These are phyloP conservation scores for Poecilia latipinna DNA, from an alignment of 2,113 vertebrate genomes.

Conservation along the genomic window DNA sequence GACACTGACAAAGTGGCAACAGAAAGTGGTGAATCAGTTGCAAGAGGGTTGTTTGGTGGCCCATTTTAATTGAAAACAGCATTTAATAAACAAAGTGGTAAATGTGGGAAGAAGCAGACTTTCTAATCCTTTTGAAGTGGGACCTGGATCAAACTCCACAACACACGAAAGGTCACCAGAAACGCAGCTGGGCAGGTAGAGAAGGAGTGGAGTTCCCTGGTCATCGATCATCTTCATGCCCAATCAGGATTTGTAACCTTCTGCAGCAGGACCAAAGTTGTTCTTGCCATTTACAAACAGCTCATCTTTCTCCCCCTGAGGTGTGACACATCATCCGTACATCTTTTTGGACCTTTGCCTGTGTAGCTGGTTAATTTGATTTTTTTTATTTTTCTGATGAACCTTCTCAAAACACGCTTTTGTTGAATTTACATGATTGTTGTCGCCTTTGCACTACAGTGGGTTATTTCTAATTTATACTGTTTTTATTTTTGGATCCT, in stretches of 20 bases:
- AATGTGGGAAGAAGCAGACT: slow-evolving; percentile 23
- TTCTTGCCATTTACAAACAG: slow-evolving; percentile 27
- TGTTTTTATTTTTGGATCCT: too few relatives aligned
- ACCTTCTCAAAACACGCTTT: too few relatives aligned
- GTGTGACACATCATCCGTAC: slow-evolving; percentile 40
- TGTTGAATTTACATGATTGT: too few relatives aligned
- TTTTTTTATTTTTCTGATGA: too few relatives aligned
- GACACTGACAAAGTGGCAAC: slow-evolving; percentile 77
- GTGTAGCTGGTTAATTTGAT: too few relatives aligned
- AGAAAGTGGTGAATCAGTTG: slow-evolving; percentile 69
- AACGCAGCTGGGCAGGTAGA: slow-evolving; percentile 12
- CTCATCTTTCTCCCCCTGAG: slow-evolving; percentile 5
- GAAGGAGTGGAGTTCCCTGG: slow-evolving; percentile 29
- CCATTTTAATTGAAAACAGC: slow-evolving; percentile 75
- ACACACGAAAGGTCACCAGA: slow-evolving; percentile 10
- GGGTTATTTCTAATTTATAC: too few relatives aligned
- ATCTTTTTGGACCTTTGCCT: slow-evolving; percentile 59
- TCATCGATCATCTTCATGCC: slow-evolving; percentile 44
- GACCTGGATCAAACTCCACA: slow-evolving; percentile 26
- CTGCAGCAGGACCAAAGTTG: slow-evolving; percentile 34
- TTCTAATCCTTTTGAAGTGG: slow-evolving; percentile 6
- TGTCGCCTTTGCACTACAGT: too few relatives aligned
- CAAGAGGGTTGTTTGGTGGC: slow-evolving; percentile 5
- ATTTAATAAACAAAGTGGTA: slow-evolving; percentile 77
- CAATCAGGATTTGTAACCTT: slow-evolving; percentile 43